Evolutionary conservation across 2,113 vertebrate genomes (phyloP).

Genomic region (Arenaria interpres): DNA sequence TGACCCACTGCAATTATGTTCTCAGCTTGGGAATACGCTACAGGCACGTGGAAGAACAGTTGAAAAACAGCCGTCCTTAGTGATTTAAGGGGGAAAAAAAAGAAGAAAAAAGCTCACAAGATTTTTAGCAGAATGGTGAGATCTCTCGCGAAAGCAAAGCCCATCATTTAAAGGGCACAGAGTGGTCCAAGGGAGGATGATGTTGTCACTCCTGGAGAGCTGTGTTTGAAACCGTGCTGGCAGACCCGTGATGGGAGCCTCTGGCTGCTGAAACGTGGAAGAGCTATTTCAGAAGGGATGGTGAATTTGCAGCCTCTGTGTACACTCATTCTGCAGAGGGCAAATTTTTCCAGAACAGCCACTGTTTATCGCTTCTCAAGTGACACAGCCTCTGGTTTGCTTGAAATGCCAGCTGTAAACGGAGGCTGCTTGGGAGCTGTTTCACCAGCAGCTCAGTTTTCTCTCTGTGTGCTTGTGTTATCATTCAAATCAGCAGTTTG

Average conservation of each 20-base stretch:
- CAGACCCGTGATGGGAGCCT: rapidly evolving
- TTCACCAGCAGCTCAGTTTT: neutral
- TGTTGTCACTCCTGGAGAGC: neutral
- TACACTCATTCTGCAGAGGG: neutral
- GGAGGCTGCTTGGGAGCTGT: neutral
- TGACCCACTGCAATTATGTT: neutral
- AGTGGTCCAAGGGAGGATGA: neutral
- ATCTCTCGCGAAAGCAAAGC: neutral
- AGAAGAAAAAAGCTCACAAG: neutral
- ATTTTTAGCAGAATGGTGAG: neutral
- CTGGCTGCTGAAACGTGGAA: neutral
- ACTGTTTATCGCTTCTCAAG: neutral
- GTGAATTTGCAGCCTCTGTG: neutral
- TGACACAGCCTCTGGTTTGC: conserved; percentile 1
- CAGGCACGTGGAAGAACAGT: neutral
- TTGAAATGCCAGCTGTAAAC: neutral
- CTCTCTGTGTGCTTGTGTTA: neutral
- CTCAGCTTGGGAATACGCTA: neutral
- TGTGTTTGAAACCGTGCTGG: neutral
- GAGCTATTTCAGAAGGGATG: neutral
- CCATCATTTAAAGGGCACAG: neutral
- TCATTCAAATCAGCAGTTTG: neutral
- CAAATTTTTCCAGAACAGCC: neutral
- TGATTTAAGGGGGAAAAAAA: neutral
- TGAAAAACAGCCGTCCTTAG: neutral